These are phyloP conservation scores for Catamblyrhynchus diadema DNA, from an alignment of 2,797 vertebrate genomes.

Conservation along the genomic window DNA sequence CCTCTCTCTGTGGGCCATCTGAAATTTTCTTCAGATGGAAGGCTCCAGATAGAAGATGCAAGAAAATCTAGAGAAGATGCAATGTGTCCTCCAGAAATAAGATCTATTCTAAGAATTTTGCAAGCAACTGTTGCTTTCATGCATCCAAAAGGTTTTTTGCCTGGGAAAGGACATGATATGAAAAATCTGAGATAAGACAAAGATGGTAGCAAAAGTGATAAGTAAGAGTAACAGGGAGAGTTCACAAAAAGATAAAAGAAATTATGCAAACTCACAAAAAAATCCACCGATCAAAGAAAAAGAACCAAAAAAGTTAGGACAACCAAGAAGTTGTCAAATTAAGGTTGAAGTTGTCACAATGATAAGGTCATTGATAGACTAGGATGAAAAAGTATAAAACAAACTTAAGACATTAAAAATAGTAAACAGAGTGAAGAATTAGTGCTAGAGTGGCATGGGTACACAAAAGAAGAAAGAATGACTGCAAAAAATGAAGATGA, in stretches of 20 bases:
- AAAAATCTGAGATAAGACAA: neutral
- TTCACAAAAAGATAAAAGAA: neutral
- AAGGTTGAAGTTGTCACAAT: neutral
- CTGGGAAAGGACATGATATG: neutral
- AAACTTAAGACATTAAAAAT: neutral
- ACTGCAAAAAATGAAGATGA: neutral
- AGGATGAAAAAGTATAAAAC: neutral
- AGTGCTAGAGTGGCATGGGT: neutral
- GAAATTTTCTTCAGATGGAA: neutral
- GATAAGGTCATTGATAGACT: neutral
- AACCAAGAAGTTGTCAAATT: neutral
- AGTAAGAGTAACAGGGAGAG: neutral
- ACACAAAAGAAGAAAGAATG: neutral
- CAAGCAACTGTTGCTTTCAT: neutral
- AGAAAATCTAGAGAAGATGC: neutral
- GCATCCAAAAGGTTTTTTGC: fast-evolving
- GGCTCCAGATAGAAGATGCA: neutral
- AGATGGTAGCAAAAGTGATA: neutral
- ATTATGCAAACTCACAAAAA: neutral
- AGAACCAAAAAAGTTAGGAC: neutral
- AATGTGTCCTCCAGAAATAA: neutral
- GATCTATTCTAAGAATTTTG: neutral
- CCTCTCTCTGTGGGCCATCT: neutral
- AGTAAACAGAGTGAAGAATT: neutral
- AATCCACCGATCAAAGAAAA: fast-evolving